Base-by-base conservation (phyloP, 2,888 invertebrate species). In the Ectemnius continuus region DNA sequence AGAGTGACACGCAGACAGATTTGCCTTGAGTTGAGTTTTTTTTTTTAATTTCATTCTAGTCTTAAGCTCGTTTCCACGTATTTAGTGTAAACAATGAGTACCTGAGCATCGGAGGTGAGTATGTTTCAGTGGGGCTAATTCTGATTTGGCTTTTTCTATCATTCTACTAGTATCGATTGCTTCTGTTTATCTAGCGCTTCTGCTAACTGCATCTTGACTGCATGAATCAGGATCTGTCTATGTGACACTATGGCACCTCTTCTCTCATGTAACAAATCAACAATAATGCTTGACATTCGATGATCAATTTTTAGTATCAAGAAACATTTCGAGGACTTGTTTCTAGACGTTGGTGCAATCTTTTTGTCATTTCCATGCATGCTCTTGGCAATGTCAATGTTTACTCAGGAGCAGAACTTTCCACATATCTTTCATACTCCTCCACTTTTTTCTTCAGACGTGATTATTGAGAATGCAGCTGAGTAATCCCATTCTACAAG, bases 281-380 rank as follows among this genome's bases (percentile, higher is more conserved):
- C 45, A 72, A 63, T 64, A 61, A 67, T 56, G 47, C 47, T 61
- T 18, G 26, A n/a, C 52, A 67, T 28, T 23, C 61, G 16, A 13
- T 52, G 36, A 20, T 26, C 13, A 11, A 47, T 45, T 28, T 36
- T 67, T 58, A 60, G 18, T 45, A 65, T 52, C 13, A 28, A 65
- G 18, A 64, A 60, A 66, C 56, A 71, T 79, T 73, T 78, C 70
- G 66, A 81, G 85, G 88, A 87, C 87, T 88, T 85, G 84, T 88
- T 89, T 90, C 80, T 89, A 89, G 89, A 88, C 87, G 86, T 88
- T 89, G 87, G 88, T 84, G 78, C 76, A 67, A 70, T 75, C 67
- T 70, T 61, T 23, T 66, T 4, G 56, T 59, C 14, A 26, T 60
- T 64, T 59, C 52, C 16, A 16, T 65, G 76, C 58, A 58, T 47